Evolutionary conservation across 92 coral and sea anemone genomes (phyloP).

Genomic region (Zoanthus gigantus): DNA sequence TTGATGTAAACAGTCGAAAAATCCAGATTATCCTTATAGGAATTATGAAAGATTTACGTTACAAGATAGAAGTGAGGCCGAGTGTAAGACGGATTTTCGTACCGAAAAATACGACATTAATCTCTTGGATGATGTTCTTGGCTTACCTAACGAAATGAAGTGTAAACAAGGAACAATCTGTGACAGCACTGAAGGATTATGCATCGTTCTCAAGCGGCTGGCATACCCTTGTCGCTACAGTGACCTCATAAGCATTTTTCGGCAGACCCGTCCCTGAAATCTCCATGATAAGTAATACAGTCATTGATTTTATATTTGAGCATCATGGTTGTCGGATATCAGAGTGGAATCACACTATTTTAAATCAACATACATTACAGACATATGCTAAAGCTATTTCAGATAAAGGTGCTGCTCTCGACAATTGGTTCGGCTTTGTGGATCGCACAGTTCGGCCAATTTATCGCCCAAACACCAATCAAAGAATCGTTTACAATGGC

Average conservation of each 20-base stretch:
- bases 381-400: slow-evolving; percentile 5
- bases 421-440: background rate
- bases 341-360: slow-evolving; percentile 53
- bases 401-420: background rate
- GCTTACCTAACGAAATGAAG: too few relatives aligned
- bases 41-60: too few relatives aligned
- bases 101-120: too few relatives aligned
- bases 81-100: too few relatives aligned
- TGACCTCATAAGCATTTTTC: background rate
- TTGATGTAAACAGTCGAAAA: too few relatives aligned
- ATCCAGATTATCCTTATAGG: too few relatives aligned
- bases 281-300: slow-evolving; percentile 15
- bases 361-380: slow-evolving; percentile 30
- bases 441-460: slow-evolving; percentile 2
- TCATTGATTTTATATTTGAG: slow-evolving; percentile 50
- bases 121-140: too few relatives aligned
- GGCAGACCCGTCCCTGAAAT: too few relatives aligned
- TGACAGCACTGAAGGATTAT: too few relatives aligned
- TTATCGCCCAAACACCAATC: slow-evolving; percentile 1
- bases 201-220: too few relatives aligned
- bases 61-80: too few relatives aligned
- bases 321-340: slow-evolving; percentile 47
- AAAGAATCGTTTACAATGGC: slow-evolving; percentile 13
- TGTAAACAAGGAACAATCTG: background rate
- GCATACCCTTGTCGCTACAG: too few relatives aligned